These are phyloP conservation scores for Setophaga coronata DNA, from an alignment of 2,113 vertebrate species.

Conservation along the genomic window DNA sequence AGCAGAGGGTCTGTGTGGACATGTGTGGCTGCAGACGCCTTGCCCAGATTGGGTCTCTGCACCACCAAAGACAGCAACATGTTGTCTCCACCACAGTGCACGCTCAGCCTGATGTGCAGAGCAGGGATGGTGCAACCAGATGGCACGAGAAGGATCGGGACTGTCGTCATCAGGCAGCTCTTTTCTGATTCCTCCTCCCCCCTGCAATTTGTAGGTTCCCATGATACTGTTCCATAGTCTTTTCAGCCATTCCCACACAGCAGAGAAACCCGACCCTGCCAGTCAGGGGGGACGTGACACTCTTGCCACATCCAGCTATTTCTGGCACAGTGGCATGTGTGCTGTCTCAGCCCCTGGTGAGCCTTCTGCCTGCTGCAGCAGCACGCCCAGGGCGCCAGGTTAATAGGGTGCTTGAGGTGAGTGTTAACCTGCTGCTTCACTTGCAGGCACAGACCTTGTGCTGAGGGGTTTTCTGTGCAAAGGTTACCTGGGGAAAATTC, in stretches of 20 bases:
- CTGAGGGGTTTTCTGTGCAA: background rate
- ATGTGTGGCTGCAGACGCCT: accelerated
- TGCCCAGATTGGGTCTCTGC: background rate
- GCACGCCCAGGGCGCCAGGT: background rate
- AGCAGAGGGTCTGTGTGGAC: background rate
- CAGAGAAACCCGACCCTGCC: background rate
- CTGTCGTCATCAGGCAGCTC: background rate
- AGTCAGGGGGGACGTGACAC: background rate
- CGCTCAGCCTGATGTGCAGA: background rate
- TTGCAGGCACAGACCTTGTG: background rate
- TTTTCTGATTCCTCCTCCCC: background rate
- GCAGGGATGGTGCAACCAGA: background rate
- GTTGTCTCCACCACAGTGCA: background rate
- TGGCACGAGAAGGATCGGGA: accelerated
- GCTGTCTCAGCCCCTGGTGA: background rate
- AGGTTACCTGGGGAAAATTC: background rate
- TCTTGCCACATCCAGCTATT: slow-evolving; percentile 13
- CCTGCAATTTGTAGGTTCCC: background rate
- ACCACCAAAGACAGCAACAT: background rate
- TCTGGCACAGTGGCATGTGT: background rate
- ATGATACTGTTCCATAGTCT: background rate
- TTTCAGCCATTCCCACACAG: background rate
- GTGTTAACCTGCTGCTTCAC: background rate
- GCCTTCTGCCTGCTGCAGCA: background rate
- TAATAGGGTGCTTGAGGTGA: background rate